Conservation (phyloP, 2,888 invertebrate species). For the Drosophila basisetae region DNA sequence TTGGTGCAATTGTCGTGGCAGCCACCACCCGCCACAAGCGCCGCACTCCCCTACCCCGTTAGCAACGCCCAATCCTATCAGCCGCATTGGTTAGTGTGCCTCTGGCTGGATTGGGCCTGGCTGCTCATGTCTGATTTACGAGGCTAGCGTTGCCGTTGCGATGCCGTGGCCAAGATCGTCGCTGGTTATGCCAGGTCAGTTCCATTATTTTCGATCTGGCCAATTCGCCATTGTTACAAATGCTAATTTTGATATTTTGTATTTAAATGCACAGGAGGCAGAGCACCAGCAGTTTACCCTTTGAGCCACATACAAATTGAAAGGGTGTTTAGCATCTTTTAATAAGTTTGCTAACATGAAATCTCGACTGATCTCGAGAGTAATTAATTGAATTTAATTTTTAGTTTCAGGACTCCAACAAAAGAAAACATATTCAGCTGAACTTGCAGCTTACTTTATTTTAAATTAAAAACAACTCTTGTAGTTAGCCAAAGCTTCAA, state of each 20-base stretch:
- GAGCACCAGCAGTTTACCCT: slow-evolving; percentile 39
- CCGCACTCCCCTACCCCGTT: neutral
- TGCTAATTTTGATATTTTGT: slow-evolving; percentile 84
- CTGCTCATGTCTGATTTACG: slow-evolving; percentile 71
- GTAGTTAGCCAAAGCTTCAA: neutral
- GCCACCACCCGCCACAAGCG: slow-evolving; percentile 15
- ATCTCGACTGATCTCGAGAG: neutral
- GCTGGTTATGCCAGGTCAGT: slow-evolving; percentile 76
- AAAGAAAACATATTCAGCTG: neutral
- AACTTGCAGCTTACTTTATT: neutral
- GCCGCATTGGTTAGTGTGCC: slow-evolving; percentile 2
- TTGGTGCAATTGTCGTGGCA: slow-evolving; percentile 71
- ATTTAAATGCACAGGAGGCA: slow-evolving; percentile 80
- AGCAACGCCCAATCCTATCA: slow-evolving; percentile 1
- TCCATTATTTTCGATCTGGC: slow-evolving; percentile 74
- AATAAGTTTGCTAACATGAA: fast-evolving
- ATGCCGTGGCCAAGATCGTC: slow-evolving; percentile 69
- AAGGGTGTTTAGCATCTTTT: neutral
- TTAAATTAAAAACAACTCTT: neutral
- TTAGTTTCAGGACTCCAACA: neutral
- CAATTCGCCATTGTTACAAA: slow-evolving; percentile 84
- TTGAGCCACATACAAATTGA: neutral
- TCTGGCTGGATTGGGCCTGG: slow-evolving; percentile 1
- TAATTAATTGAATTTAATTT: neutral
- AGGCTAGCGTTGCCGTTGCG: slow-evolving; percentile 38